These are phyloP conservation scores for Clusia tigrina DNA, from an alignment of 2,888 invertebrate species.

Conservation along the genomic window DNA sequence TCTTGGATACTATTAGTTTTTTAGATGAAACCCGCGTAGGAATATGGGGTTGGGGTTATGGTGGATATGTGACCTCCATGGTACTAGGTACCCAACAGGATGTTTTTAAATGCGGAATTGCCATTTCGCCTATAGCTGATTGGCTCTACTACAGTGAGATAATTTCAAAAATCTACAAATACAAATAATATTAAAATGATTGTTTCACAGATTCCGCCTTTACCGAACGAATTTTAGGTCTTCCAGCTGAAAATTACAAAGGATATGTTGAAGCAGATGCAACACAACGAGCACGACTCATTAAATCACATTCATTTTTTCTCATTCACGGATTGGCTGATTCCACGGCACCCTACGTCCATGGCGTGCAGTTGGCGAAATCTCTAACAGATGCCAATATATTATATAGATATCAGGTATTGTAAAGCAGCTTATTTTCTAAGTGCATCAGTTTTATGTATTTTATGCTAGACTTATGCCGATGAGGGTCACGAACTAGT, in stretches of 20 bases:
- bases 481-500: constrained; percentile 87
- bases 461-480: constrained; percentile 80
- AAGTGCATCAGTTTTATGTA: neutral
- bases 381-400: constrained; percentile 88
- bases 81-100: constrained; percentile 86
- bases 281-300: constrained; percentile 85
- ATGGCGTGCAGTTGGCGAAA: constrained; percentile 87
- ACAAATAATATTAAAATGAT: neutral
- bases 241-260: constrained; percentile 86
- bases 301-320: constrained; percentile 87
- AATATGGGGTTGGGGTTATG: constrained; percentile 97
- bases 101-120: constrained; percentile 90
- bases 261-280: constrained; percentile 93
- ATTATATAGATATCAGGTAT: constrained; percentile 91
- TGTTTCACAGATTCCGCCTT: constrained; percentile 85
- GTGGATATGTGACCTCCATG: constrained; percentile 92
- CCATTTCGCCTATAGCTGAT: constrained; percentile 94
- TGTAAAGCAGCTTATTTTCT: neutral
- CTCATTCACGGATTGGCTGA: constrained; percentile 94
- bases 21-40: constrained; percentile 88
- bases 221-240: constrained; percentile 91
- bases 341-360: constrained; percentile 91
- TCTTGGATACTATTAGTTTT: constrained; percentile 82
- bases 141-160: constrained; percentile 93
- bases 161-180: neutral